Percentiles rank a stretch among this genome's conserved stretches.
Conservation (phyloP, 1,140 invertebrate species). For the Dinoponera quadriceps region DNA sequence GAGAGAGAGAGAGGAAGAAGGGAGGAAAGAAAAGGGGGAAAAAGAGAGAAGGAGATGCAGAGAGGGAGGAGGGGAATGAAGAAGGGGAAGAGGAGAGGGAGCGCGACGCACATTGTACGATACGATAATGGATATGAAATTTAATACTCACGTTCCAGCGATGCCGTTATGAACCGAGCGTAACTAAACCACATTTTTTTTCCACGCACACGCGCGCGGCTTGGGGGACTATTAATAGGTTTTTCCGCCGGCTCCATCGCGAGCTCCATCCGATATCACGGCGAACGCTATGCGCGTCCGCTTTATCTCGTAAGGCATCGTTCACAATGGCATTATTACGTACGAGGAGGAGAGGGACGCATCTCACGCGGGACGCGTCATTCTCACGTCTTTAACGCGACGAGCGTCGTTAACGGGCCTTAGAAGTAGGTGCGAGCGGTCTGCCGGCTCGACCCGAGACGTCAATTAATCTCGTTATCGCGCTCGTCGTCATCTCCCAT, state of each 20-base stretch:
- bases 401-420: too few species aligned
- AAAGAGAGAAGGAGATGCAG: too few species aligned
- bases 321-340: not conserved
- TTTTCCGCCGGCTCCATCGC: not conserved
- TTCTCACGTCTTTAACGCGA: not conserved
- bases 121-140: slow-evolving; percentile 31
- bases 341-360: too few species aligned
- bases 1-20: too few species aligned
- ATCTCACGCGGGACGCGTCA: not conserved
- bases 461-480: too few species aligned
- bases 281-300: too few species aligned
- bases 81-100: too few species aligned
- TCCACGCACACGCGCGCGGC: not conserved
- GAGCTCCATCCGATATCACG: not conserved
- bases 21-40: too few species aligned
- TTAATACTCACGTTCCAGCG: not conserved
- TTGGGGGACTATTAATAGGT: slow-evolving; percentile 4
- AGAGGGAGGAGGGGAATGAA: too few species aligned
- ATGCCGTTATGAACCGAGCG: not conserved
- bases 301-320: not conserved
- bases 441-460: too few species aligned
- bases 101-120: not conserved
- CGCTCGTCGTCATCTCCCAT: too few species aligned
- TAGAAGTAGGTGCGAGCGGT: too few species aligned
- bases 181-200: not conserved